A percentile compares a stretch with the other conserved stretches of the same genome.
These are phyloP conservation scores for Synanceia verrucosa DNA, from an alignment of 2,797 vertebrate species.

Conservation along the genomic window DNA sequence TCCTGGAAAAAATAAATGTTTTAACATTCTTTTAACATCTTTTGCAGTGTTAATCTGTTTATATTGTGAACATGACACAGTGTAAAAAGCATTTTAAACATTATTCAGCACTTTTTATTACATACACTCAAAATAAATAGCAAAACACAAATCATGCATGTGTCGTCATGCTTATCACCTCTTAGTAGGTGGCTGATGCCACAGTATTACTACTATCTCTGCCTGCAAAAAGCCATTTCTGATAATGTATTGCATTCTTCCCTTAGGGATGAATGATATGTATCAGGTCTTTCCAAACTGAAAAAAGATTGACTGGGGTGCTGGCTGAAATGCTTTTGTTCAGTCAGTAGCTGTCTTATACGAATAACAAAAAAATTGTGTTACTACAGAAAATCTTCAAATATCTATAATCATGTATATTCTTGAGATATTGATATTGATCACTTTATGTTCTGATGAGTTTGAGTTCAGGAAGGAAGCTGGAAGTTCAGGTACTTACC, in stretches of 20 bases:
- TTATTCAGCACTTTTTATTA: too few species aligned
- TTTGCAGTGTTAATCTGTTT: not conserved
- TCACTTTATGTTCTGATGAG: not conserved
- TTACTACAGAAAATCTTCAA: not conserved
- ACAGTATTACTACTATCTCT: not conserved
- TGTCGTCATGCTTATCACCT: not conserved
- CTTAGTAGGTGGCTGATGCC: not conserved
- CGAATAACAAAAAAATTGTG: not conserved
- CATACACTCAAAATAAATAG: too few species aligned
- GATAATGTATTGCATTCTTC: constrained; percentile 1
- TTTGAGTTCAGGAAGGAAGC: not conserved
- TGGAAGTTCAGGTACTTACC: too few species aligned
- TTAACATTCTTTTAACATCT: not conserved
- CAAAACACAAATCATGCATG: not conserved
- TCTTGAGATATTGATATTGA: not conserved
- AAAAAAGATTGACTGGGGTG: too few species aligned
- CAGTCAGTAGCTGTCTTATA: too few species aligned
- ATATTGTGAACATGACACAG: too few species aligned
- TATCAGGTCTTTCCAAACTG: too few species aligned
- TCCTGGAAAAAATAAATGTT: constrained; percentile 45
- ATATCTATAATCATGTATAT: too few species aligned
- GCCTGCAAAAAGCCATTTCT: not conserved
- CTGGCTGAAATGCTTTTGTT: too few species aligned
- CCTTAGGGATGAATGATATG: not conserved
- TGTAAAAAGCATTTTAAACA: too few species aligned